Conservation (phyloP, 2,113 vertebrate species). For the Oxyura jamaicensis region DNA sequence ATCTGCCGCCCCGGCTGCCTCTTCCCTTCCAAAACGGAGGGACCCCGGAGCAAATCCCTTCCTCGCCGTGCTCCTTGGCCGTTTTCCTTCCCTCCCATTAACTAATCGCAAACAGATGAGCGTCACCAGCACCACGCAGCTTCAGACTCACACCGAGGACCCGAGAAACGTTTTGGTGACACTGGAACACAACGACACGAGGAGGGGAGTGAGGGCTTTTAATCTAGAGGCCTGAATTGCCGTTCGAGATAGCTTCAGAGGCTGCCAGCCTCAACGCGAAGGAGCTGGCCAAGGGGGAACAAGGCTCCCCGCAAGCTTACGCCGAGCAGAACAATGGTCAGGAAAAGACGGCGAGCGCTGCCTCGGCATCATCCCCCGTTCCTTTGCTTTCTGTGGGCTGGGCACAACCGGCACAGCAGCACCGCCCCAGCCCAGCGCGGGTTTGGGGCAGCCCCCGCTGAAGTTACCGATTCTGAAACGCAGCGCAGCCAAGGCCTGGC, state of each 20-base stretch:
- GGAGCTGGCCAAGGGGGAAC: rapidly evolving
- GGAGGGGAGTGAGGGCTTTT: not conserved
- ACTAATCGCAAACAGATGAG: not conserved
- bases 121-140: rapidly evolving
- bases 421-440: rapidly evolving
- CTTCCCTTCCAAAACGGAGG: not conserved
- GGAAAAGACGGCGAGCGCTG: not conserved
- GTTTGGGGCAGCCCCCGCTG: not conserved
- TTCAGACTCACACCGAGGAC: rapidly evolving
- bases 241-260: not conserved
- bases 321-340: not conserved
- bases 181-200: rapidly evolving
- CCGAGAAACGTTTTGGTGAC: not conserved
- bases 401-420: not conserved
- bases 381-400: not conserved
- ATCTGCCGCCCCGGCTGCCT: not conserved
- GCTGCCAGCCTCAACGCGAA: not conserved
- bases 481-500: not conserved
- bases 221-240: not conserved
- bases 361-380: rapidly evolving
- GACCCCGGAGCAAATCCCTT: not conserved
- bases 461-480: not conserved
- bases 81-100: not conserved
- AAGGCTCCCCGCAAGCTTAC: not conserved
- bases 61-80: not conserved